Evolutionary conservation across 2,797 vertebrate species (phyloP).

Genomic region (Pampus argenteus): DNA sequence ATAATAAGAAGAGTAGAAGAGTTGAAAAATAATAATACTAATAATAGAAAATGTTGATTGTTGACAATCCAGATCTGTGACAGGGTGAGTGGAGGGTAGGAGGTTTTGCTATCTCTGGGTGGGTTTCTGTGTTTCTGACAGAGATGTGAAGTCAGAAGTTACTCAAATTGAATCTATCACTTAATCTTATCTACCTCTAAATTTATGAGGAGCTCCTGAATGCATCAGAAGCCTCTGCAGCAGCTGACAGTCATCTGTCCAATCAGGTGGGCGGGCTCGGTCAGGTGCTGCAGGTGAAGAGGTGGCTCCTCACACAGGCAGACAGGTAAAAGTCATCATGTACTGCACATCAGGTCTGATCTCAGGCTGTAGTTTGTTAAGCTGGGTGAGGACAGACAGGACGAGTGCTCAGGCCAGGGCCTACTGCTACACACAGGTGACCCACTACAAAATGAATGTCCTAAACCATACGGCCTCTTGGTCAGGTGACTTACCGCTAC

Average conservation of each 20-base stretch:
- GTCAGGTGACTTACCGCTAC: too few species aligned
- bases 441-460: too few species aligned
- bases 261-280: conserved; percentile 22
- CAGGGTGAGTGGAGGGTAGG: too few species aligned
- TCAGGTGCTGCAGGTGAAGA: conserved; percentile 3
- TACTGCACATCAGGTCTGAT: conserved; percentile 61
- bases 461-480: too few species aligned
- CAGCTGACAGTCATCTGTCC: conserved; percentile 46
- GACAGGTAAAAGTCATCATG: conserved; percentile 33
- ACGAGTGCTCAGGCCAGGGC: neutral
- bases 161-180: too few species aligned
- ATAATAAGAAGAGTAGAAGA: too few species aligned
- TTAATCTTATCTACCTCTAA: neutral
- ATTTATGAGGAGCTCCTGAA: conserved; percentile 36
- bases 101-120: too few species aligned
- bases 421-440: conserved; percentile 48
- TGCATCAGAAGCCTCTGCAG: conserved; percentile 13
- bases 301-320: neutral
- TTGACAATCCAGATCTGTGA: too few species aligned
- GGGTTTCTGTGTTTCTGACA: too few species aligned
- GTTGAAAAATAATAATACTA: too few species aligned
- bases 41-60: too few species aligned
- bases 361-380: conserved; percentile 61
- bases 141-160: too few species aligned
- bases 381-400: conserved; percentile 61